These are phyloP conservation scores for Pomacea maculata DNA, from an alignment of 1,140 invertebrate species.

Conservation along the genomic window DNA sequence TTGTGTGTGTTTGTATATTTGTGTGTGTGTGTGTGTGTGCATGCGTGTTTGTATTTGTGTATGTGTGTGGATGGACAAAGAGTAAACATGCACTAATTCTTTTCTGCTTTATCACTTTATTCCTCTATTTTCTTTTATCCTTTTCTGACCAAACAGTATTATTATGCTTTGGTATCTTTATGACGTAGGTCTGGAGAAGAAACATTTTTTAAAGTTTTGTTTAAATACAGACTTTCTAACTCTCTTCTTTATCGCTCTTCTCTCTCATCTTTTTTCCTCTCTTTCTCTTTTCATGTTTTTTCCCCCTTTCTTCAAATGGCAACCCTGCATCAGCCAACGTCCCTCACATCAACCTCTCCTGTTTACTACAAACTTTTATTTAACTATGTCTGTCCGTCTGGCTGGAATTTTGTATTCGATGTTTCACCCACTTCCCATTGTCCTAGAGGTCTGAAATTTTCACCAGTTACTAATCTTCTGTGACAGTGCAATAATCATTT, in stretches of 20 bases:
- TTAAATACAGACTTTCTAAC: neutral
- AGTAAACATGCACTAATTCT: neutral
- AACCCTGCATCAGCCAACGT: neutral
- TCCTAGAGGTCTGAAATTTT: neutral
- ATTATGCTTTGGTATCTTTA: neutral
- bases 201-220: neutral
- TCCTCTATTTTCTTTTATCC: neutral
- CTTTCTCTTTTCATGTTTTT: neutral
- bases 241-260: neutral
- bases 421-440: no score
- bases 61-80: neutral
- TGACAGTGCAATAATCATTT: no score
- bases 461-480: neutral
- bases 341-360: no score
- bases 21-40: neutral
- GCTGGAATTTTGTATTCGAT: no score
- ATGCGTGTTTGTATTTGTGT: neutral
- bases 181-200: neutral
- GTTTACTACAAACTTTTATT: no score
- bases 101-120: neutral
- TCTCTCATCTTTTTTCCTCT: neutral
- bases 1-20: conserved; percentile 3
- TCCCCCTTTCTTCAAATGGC: neutral
- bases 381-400: no score
- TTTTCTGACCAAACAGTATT: neutral